A percentile compares a stretch with the other conserved stretches of the same genome.
These are phyloP conservation scores for Parambassis ranga DNA, from an alignment of 2,797 vertebrate species.

Conservation along the genomic window DNA sequence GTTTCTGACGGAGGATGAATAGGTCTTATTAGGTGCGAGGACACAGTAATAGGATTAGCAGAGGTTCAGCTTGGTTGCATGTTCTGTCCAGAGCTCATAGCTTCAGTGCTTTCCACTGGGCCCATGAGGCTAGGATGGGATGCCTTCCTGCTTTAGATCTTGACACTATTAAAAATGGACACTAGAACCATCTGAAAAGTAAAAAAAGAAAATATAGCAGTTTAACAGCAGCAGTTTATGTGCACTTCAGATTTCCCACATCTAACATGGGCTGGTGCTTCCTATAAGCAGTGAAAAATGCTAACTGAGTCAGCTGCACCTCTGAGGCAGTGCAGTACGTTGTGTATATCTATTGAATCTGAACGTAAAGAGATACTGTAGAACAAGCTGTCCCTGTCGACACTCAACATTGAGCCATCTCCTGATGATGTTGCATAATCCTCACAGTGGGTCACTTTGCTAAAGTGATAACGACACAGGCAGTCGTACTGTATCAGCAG, in stretches of 20 bases:
- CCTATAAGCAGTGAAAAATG: not conserved
- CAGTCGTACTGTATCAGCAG: constrained; percentile 15
- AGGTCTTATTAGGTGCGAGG: constrained; percentile 75
- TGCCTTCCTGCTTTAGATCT: constrained; percentile 49
- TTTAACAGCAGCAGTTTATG: not conserved
- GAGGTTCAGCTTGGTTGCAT: constrained; percentile 75
- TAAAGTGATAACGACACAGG: constrained; percentile 49
- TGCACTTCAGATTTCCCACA: no score
- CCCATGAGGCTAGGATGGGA: constrained; percentile 57
- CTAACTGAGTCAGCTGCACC: not conserved
- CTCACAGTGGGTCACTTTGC: constrained; percentile 58
- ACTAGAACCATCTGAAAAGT: not conserved
- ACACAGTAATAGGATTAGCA: constrained; percentile 81
- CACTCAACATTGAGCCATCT: constrained; percentile 51
- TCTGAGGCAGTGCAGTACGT: not conserved
- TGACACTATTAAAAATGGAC: constrained; percentile 18
- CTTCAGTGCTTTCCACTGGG: constrained; percentile 36
- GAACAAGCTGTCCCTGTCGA: constrained; percentile 37
- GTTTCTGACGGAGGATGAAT: constrained; percentile 58
- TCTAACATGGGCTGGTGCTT: no score
- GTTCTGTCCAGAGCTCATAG: constrained; percentile 56
- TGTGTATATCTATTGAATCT: constrained; percentile 1
- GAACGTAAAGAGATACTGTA: constrained; percentile 34
- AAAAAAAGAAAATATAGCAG: not conserved
- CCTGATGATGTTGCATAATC: constrained; percentile 71